Percentiles rank a stretch among this genome's conserved stretches.
These are phyloP conservation scores for Aquatica leii DNA, from an alignment of 2,888 invertebrate species.

Conservation along the genomic window DNA sequence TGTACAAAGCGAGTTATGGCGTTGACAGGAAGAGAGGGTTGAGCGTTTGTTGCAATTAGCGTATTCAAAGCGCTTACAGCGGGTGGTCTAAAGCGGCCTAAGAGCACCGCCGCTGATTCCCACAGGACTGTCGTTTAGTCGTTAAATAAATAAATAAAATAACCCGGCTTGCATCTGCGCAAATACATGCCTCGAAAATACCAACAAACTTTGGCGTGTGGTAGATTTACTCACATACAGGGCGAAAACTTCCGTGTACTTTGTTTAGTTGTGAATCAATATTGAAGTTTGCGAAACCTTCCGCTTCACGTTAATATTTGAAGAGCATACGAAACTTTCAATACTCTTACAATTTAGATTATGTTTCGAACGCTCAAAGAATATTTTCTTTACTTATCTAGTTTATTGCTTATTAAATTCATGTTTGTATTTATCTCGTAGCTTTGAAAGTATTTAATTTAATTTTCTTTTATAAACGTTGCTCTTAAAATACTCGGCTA, in stretches of 20 bases:
- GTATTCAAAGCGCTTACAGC: conserved; percentile 44
- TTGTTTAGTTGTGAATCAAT: conserved; percentile 32
- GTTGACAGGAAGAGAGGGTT: conserved; percentile 41
- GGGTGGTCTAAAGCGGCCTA: conserved; percentile 39
- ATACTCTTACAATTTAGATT: conserved; percentile 12
- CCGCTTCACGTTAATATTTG: conserved; percentile 31
- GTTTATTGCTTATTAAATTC: conserved; percentile 5
- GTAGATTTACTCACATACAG: conserved; percentile 33
- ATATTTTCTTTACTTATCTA: background rate
- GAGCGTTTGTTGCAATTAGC: conserved; percentile 46
- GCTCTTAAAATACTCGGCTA: background rate
- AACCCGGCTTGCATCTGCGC: conserved; percentile 33
- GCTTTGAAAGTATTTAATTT: background rate
- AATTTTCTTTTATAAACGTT: background rate
- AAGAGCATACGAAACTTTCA: conserved; percentile 22
- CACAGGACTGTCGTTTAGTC: conserved; percentile 35
- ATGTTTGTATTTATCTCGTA: conserved; percentile 1
- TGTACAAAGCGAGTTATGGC: conserved; percentile 43
- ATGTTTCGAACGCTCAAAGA: background rate
- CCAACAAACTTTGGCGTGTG: conserved; percentile 32
- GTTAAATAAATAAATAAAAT: conserved; percentile 36
- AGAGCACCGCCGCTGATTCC: conserved; percentile 28
- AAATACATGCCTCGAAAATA: conserved; percentile 34
- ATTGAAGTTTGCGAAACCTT: conserved; percentile 33
- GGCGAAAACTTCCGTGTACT: conserved; percentile 32